Percentiles rank a stretch among this genome's conserved stretches.
phyloP scores from a whole-genome alignment of 2,797 vertebrate species.

The Hoplostethus mediterraneus region DNA sequence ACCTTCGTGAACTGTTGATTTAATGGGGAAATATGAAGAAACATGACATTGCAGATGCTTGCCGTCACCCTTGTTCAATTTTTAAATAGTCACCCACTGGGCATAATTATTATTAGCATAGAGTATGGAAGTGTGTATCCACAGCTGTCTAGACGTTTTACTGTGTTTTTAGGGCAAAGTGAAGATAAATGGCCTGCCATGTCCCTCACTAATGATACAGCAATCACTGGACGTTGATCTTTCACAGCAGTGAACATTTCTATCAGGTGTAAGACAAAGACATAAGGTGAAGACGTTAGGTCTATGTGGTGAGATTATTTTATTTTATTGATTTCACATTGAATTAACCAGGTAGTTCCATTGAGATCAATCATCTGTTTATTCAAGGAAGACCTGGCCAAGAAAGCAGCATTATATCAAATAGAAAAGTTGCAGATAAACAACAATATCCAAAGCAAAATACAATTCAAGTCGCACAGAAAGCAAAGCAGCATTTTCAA shows the following conservation, averaged over 20 bases:
- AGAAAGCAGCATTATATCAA: neutral
- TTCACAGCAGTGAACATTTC: too few relatives aligned
- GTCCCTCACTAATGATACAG: too few relatives aligned
- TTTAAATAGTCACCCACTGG: neutral
- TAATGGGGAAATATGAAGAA: constrained; percentile 22
- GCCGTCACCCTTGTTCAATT: constrained; percentile 7
- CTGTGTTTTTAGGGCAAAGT: constrained; percentile 13
- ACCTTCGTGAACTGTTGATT: constrained; percentile 13
- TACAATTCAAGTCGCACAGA: too few relatives aligned
- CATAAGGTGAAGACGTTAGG: neutral
- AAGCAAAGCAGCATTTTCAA: too few relatives aligned
- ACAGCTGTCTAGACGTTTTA: constrained; percentile 1
- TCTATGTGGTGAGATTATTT: neutral
- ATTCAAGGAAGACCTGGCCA: too few relatives aligned
- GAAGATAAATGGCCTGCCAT: neutral
- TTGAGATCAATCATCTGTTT: neutral
- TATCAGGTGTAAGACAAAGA: too few relatives aligned
- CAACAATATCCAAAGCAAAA: neutral
- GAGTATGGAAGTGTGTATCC: constrained; percentile 2
- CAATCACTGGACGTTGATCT: too few relatives aligned
- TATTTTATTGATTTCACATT: too few relatives aligned
- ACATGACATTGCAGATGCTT: constrained; percentile 42
- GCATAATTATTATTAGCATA: constrained; percentile 33
- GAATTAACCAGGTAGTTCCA: too few relatives aligned
- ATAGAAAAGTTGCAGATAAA: neutral